Evolutionary conservation across 2,797 vertebrate species (phyloP).

Genomic region (Margarornis squamiger): DNA sequence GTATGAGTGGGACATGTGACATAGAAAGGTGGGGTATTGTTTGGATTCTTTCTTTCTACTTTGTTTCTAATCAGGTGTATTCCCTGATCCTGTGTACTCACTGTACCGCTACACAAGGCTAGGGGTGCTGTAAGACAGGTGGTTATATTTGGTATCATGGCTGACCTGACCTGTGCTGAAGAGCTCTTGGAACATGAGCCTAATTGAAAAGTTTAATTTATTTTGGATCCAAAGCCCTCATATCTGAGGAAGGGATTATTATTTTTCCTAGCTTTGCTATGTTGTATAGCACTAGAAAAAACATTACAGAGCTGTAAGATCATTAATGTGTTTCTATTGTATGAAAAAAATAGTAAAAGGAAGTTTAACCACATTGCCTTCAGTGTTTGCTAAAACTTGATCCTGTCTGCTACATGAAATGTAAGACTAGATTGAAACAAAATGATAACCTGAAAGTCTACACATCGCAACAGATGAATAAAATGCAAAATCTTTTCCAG

Average conservation of each 20-base stretch:
- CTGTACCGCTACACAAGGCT: background rate
- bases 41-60: background rate
- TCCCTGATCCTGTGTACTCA: background rate
- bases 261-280: background rate
- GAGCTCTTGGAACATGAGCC: background rate
- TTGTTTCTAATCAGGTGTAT: background rate
- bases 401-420: background rate
- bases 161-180: background rate
- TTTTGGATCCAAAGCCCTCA: background rate
- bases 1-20: background rate
- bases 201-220: background rate
- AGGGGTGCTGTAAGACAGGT: background rate
- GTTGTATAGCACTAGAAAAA: background rate
- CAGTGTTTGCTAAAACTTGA: conserved; percentile 35
- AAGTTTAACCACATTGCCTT: background rate
- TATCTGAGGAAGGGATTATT: background rate
- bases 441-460: conserved; percentile 3
- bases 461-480: background rate
- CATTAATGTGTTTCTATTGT: background rate
- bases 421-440: background rate
- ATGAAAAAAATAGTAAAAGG: background rate
- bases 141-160: background rate
- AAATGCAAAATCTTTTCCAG: conserved; percentile 10
- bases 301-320: background rate
- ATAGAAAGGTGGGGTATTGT: background rate